These are phyloP conservation scores for Peromyscus leucopus DNA, from an alignment of 2,113 vertebrate species.

Conservation along the genomic window DNA sequence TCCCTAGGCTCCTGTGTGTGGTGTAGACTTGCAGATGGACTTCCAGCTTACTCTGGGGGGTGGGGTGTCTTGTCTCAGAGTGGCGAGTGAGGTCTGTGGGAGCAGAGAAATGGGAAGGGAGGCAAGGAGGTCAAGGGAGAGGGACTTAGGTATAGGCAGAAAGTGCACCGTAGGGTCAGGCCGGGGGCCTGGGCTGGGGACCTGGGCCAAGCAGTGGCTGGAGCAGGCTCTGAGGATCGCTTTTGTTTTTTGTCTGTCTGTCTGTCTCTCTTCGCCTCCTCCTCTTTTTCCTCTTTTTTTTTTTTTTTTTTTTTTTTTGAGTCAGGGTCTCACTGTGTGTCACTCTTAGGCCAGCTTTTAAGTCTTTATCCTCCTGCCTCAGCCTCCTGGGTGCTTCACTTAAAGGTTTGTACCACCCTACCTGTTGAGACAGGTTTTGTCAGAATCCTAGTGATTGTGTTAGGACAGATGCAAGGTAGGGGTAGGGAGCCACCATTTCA, in stretches of 20 bases:
- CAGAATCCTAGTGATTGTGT: not conserved
- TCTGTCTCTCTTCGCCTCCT: not conserved
- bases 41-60: not conserved
- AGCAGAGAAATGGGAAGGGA: not conserved
- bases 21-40: not conserved
- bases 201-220: not conserved
- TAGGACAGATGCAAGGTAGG: not conserved
- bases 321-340: not conserved
- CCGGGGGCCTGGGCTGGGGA: not conserved
- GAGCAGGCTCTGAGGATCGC: not conserved
- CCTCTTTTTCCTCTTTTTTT: not conserved
- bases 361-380: not conserved
- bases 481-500: not conserved
- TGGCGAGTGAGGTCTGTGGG: not conserved
- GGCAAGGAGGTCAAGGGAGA: not conserved
- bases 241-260: not conserved
- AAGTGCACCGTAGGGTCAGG: not conserved
- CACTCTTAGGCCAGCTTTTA: not conserved
- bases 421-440: not conserved
- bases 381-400: not conserved
- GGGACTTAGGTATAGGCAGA: not conserved
- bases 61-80: not conserved
- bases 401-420: not conserved
- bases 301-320: not conserved
- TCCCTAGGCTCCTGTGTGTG: not conserved